Evolutionary conservation across 1,140 invertebrate genomes (phyloP).

Genomic region (Papilio xuthus): DNA sequence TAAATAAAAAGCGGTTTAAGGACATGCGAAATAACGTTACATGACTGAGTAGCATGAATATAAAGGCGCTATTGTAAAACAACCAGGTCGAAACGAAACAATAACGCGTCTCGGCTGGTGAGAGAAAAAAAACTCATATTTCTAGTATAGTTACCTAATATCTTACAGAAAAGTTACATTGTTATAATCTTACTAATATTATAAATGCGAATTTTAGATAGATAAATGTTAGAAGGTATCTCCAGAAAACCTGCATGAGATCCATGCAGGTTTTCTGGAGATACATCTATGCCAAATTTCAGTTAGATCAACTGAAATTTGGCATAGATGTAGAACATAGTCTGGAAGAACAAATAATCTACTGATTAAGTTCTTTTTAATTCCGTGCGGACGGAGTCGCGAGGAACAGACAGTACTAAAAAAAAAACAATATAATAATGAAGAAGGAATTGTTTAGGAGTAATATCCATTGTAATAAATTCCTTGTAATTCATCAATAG

Average conservation of each 20-base stretch:
- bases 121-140: slow-evolving; percentile 12
- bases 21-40: slow-evolving; percentile 5
- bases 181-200: not conserved
- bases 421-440: not conserved
- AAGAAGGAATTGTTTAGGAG: not conserved
- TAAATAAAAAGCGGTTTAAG: slow-evolving; percentile 5
- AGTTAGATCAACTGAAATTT: no score
- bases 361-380: no score
- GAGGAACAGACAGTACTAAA: no score
- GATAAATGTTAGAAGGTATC: no score
- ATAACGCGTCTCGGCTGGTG: slow-evolving; percentile 9
- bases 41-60: not conserved
- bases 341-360: no score
- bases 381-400: no score
- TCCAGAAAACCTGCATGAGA: no score
- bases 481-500: not conserved
- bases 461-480: not conserved
- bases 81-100: slow-evolving; percentile 26
- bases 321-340: no score
- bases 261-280: no score
- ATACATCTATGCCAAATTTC: no score
- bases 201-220: no score
- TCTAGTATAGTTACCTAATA: not conserved
- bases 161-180: not conserved
- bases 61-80: slow-evolving; percentile 9